Evolutionary conservation across 2,888 invertebrate species (phyloP).

Genomic region (Drosophila neotestacea): DNA sequence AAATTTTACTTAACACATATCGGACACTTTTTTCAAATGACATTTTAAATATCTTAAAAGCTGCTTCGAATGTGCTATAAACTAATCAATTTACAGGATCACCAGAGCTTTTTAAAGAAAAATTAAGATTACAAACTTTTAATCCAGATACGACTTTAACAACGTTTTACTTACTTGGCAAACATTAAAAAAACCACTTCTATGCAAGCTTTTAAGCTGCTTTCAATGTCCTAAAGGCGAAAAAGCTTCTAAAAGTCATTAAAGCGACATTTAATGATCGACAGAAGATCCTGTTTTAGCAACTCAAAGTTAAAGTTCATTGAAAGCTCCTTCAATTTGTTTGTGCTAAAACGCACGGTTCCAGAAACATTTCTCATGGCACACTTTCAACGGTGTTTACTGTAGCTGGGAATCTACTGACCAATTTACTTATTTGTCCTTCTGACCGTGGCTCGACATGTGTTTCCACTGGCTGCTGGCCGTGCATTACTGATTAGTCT

Average conservation of each 20-base stretch:
- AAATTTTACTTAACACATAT: not conserved
- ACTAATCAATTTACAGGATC: too few species aligned
- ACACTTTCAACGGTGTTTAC: conserved; percentile 30
- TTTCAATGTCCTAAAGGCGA: not conserved
- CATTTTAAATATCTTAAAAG: not conserved
- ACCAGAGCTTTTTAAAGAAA: too few species aligned
- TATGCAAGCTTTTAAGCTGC: not conserved
- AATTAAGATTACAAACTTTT: too few species aligned
- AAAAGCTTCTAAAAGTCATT: not conserved
- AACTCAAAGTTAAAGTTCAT: conserved; percentile 1
- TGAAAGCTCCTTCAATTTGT: not conserved
- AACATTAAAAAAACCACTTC: too few species aligned
- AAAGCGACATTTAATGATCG: not conserved
- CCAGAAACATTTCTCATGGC: conserved; percentile 40
- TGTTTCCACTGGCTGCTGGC: conserved; percentile 41
- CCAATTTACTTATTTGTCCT: conserved; percentile 47
- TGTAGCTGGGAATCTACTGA: conserved; percentile 20
- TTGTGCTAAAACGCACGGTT: not conserved
- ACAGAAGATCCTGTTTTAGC: not conserved
- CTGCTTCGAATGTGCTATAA: not conserved
- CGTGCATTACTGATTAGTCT: conserved; percentile 54
- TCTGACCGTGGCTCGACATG: conserved; percentile 33
- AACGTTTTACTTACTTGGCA: too few species aligned
- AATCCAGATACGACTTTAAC: too few species aligned
- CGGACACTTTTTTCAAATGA: not conserved